Base-by-base conservation (phyloP, 2,888 invertebrate species). In the Spicauda simplicius region DNA sequence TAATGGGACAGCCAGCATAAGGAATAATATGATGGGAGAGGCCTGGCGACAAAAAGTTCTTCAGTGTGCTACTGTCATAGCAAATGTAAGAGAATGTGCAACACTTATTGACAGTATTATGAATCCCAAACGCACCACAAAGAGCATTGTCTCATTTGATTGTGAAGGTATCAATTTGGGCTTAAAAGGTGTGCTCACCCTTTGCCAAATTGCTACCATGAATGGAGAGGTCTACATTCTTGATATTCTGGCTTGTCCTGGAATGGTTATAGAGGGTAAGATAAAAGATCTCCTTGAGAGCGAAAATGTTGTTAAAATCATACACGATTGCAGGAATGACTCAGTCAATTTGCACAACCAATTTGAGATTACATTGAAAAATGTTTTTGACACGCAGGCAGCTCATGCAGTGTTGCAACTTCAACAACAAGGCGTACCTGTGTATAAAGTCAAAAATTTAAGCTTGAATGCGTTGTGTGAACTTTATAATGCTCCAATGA, bases 111-210 rank as follows among this genome's bases (percentile, higher is more conserved):
- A 96, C 59, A 96, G 96, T 70, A 95, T 97, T 72, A 94, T 96
- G 83, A 94, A 94, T 74, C 93, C 94, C 67, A 93, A 90, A 78
- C 88, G 91, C 62, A 90, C 90, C 70, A 80, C 90, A 64, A 94
- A 94, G 76, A 94, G 95, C 64, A 95, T 96, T 69, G 94, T 98
- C 20, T 97, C 97, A 0, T 95, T 98, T 79, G 98, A 98, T 84
- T 98, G 98, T 77, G 98, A 99, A 91, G 98, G 98, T 16, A 97
- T 98, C 64, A 98, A 98, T 88, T 93, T 98, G 70, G 98, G 98
- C 20, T 93, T 96, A 0, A 97, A 97, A 83, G 98, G 98, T 18
- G 97, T 97, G 76, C 93, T 98, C 70, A 98, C 98, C 2, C 89
- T 98, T 60, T 95, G 98, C 82, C 97, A 97, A 85, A 95, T 97